phyloP scores from a whole-genome alignment of 2,113 vertebrate genomes.

The Xenus cinereus region DNA sequence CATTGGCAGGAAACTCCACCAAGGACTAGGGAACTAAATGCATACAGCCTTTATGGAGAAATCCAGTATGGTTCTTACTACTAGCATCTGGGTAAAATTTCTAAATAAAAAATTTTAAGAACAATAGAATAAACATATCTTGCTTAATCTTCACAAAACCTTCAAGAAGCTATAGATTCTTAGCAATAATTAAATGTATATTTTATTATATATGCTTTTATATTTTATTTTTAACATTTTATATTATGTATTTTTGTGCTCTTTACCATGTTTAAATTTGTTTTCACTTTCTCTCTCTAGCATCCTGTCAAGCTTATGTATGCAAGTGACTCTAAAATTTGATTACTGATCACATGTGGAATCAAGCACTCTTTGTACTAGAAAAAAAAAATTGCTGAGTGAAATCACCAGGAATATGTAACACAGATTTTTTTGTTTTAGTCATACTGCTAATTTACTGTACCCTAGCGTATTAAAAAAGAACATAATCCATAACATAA shows the following conservation, averaged over 20 bases:
- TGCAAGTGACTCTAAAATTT: neutral
- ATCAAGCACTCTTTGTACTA: neutral
- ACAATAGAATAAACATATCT: neutral
- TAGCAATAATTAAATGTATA: neutral
- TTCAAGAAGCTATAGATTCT: neutral
- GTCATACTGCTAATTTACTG: neutral
- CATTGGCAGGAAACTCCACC: neutral
- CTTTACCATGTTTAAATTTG: neutral
- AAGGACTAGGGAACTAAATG: neutral
- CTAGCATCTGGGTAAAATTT: neutral
- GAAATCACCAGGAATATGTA: neutral
- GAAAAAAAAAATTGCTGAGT: neutral
- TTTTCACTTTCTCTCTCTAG: neutral
- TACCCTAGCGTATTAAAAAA: neutral
- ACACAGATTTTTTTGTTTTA: neutral
- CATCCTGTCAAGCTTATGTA: neutral
- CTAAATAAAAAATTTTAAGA: neutral
- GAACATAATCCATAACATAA: neutral
- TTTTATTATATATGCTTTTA: neutral
- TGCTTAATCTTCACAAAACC: neutral
- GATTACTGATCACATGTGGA: neutral
- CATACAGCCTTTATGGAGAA: neutral
- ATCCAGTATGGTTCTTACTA: neutral
- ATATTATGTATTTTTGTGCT: neutral
- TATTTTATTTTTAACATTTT: neutral